Conservation (phyloP, 2,888 invertebrate genomes). For the Platerodrilus igneus region DNA sequence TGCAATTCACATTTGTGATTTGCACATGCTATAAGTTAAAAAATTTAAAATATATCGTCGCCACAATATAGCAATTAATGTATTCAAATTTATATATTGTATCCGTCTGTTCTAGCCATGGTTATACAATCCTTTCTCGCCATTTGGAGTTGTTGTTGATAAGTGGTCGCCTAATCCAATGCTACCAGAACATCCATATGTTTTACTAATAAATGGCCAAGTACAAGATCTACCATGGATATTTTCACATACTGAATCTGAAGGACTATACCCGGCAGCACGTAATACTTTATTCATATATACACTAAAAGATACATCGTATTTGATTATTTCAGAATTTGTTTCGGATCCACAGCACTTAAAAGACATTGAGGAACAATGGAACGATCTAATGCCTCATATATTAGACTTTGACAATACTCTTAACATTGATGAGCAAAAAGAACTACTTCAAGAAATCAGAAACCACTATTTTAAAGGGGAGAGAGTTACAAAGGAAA, state of each 20-base stretch:
- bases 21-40: no score
- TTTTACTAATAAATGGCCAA: slow-evolving; percentile 56
- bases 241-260: slow-evolving; percentile 62
- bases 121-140: slow-evolving; percentile 64
- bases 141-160: slow-evolving; percentile 71
- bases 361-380: slow-evolving; percentile 38
- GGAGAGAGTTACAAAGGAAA: slow-evolving; percentile 34
- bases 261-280: slow-evolving; percentile 69
- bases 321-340: slow-evolving; percentile 35
- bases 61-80: background rate
- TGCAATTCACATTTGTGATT: no score
- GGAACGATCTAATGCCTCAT: slow-evolving; percentile 42
- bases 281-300: slow-evolving; percentile 44
- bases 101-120: slow-evolving; percentile 47
- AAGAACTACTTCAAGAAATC: slow-evolving; percentile 37
- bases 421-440: slow-evolving; percentile 28
- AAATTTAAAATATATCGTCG: no score
- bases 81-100: slow-evolving; percentile 2
- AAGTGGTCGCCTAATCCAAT: slow-evolving; percentile 56
- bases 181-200: slow-evolving; percentile 61
- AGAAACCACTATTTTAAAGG: slow-evolving; percentile 40
- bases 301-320: background rate
- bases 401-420: slow-evolving; percentile 46
- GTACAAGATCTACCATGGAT: slow-evolving; percentile 67
- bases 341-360: slow-evolving; percentile 33